These are phyloP conservation scores for Alectura lathami DNA, from an alignment of 2,113 vertebrate genomes.

Conservation along the genomic window DNA sequence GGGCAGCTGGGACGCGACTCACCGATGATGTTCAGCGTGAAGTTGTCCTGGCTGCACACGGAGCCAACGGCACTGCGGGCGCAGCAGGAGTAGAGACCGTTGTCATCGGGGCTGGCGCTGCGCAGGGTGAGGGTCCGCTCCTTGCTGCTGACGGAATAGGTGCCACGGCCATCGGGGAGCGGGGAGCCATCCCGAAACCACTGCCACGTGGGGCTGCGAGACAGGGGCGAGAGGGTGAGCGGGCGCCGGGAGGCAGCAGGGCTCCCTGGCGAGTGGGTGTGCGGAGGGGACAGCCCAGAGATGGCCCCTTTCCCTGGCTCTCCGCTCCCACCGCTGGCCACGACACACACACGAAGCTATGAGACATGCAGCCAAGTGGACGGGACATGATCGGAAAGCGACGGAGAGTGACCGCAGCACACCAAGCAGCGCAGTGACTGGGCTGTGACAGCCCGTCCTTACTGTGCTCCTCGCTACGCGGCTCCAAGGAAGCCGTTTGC, in stretches of 20 bases:
- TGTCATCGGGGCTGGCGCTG: conserved; percentile 83
- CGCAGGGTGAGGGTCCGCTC: conserved; percentile 88
- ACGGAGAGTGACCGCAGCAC: conserved; percentile 52
- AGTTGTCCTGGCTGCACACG: conserved; percentile 90
- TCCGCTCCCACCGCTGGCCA: neutral
- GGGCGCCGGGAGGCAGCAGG: rapidly evolving
- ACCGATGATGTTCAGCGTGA: conserved; percentile 91
- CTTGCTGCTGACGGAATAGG: conserved; percentile 87
- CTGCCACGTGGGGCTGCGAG: conserved; percentile 86
- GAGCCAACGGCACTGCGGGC: conserved; percentile 87
- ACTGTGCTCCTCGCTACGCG: conserved; percentile 58
- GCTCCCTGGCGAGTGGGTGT: neutral
- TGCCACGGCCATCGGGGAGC: conserved; percentile 75
- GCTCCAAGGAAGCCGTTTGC: conserved; percentile 39
- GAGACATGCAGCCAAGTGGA: conserved; percentile 62
- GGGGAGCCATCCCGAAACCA: conserved; percentile 88
- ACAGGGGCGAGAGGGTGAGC: neutral
- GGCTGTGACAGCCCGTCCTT: conserved; percentile 48
- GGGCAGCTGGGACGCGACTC: neutral
- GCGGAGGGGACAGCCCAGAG: conserved; percentile 1
- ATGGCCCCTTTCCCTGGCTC: conserved; percentile 5
- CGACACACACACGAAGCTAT: conserved; percentile 51
- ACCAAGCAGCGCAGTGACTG: conserved; percentile 12
- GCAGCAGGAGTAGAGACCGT: conserved; percentile 91
- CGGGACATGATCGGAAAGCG: conserved; percentile 39